These are phyloP conservation scores for Cephus pygmeus DNA, from an alignment of 2,888 invertebrate genomes.

Conservation along the genomic window DNA sequence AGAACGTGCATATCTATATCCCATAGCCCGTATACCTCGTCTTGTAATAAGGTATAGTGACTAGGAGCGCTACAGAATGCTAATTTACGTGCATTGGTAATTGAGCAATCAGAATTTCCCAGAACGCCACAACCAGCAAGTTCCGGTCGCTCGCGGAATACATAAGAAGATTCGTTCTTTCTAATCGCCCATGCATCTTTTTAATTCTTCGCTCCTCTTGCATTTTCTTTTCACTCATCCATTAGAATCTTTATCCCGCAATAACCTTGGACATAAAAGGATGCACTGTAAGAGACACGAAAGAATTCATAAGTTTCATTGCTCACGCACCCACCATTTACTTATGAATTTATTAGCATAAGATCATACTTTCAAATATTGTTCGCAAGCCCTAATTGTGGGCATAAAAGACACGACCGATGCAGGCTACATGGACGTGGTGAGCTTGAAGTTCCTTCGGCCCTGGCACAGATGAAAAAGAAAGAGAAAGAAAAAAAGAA, in stretches of 20 bases:
- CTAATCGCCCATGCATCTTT: neutral
- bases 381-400: constrained; percentile 8
- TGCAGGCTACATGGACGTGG: neutral
- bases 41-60: neutral
- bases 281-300: neutral
- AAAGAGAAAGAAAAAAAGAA: constrained; percentile 3
- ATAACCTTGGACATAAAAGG: neutral
- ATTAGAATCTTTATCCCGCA: neutral
- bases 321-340: neutral
- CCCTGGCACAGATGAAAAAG: neutral
- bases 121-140: constrained; percentile 11
- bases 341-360: constrained; percentile 1
- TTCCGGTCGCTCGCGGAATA: neutral
- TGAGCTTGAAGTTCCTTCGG: neutral
- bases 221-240: neutral
- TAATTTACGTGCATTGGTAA: constrained; percentile 21
- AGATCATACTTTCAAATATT: constrained; percentile 23
- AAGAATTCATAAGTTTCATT: constrained; percentile 1
- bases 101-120: constrained; percentile 33
- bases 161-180: neutral
- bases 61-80: neutral
- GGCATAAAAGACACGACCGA: neutral
- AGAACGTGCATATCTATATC: neutral
- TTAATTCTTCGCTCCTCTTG: neutral
- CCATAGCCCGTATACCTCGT: neutral